These are phyloP conservation scores for Borostomias antarcticus DNA, from an alignment of 2,797 vertebrate species.

Conservation along the genomic window DNA sequence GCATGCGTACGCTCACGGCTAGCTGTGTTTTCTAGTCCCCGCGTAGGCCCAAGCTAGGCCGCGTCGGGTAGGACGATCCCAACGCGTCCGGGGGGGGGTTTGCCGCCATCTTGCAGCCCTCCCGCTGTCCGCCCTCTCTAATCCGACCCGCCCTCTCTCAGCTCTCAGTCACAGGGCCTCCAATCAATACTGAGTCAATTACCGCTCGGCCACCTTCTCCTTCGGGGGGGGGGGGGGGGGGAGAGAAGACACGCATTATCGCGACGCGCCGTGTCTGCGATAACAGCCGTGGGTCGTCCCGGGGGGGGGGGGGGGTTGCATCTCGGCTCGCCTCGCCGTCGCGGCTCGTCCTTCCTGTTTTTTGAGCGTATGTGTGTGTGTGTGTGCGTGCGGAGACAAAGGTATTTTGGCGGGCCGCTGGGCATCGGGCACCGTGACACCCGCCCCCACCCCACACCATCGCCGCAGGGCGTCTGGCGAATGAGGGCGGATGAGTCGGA, in stretches of 20 bases:
- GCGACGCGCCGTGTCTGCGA: neutral
- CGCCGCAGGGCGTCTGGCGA: conserved; percentile 60
- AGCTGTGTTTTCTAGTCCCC: too few species aligned
- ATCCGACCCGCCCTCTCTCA: conserved; percentile 49
- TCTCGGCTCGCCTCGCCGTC: conserved; percentile 38
- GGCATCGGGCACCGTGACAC: conserved; percentile 72
- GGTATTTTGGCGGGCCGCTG: conserved; percentile 70
- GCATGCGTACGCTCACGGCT: too few species aligned
- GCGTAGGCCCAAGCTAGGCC: too few species aligned
- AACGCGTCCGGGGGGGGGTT: too few species aligned
- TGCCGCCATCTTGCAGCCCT: conserved; percentile 57
- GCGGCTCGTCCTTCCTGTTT: conserved; percentile 60
- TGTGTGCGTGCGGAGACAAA: conserved; percentile 64
- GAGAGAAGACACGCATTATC: neutral
- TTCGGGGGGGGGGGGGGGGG: too few species aligned
- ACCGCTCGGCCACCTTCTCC: conserved; percentile 55
- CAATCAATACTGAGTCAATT: conserved; percentile 72
- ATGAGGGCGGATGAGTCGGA: conserved; percentile 38
- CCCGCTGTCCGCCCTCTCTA: conserved; percentile 47
- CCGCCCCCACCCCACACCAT: conserved; percentile 56
- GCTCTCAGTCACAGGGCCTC: conserved; percentile 60
- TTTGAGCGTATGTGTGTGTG: conserved; percentile 41
- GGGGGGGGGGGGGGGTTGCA: too few species aligned
- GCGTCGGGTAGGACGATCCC: conserved; percentile 13
- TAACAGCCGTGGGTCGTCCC: conserved; percentile 31